Base-by-base conservation (phyloP, 2,797 vertebrate species). In the Gastrophryne carolinensis region DNA sequence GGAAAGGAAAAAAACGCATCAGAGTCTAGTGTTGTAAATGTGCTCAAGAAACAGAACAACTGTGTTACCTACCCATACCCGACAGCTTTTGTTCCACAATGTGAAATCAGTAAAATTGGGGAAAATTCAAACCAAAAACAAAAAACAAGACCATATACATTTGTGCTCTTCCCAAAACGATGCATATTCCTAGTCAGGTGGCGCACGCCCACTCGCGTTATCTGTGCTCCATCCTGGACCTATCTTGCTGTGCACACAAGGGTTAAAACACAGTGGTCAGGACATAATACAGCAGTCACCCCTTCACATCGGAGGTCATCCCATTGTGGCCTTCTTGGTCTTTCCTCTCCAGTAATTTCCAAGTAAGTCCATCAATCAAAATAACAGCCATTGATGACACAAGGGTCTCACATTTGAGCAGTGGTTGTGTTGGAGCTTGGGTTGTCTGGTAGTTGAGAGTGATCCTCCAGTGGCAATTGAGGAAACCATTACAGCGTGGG, bases 21-120 rank as follows among this genome's bases (percentile, higher is more conserved):
- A 27, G 17, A 47, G 13, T 70, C 35, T 76, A 63, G 74, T 77
- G 74, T 56, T 41, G 44, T 35, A 70, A 77, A 70, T 77, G 74
- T 77, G 74, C 73, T 70, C 66, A 63, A 62, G 53, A 52, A 68
- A 69, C 24, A 53, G 23, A 75, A 62, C 24, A 68, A 61, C 29
- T 26, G 65, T 69, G 73, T 69, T 58, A 53, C 65, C 73, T 69
- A 69, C 64, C 53, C 64, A 50, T 54, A 70, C 57, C 57, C 37
- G 37, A 66, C 57, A 56, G 66, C 74, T 54, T n/a, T 30, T 24
- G 34, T 61, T 67, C 63, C 68, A 69, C 57, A 70, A 63, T 27
- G 74, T 76, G 66, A 63, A 26, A 70, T 69, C 66, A 23, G 27
- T 19, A 49, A 3, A 3, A 39, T 30, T 29, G 52, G 26, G 27